Base-by-base conservation (phyloP, 2,113 vertebrate genomes). In the Thamnophis sirtalis region DNA sequence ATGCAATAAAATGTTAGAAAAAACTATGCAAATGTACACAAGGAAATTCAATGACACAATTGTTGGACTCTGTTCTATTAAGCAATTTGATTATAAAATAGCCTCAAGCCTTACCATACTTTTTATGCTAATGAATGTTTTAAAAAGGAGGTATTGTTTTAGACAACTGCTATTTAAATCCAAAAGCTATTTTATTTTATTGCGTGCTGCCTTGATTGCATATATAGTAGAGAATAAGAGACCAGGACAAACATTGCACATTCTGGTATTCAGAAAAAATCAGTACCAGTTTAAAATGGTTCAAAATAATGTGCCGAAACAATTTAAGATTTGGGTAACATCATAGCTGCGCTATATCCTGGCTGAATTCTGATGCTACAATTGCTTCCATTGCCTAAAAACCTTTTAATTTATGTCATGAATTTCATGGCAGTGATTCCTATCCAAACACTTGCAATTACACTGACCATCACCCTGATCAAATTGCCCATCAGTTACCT, bases 381-480 rank as follows among this genome's bases (percentile, higher is more conserved):
- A 51, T 43, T 26, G 22, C 86, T 80, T 54, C n/a, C 49, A 54
- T 51, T 68, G 58, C 60, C 22, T 53, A 15, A 33, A 49, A 50
- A 56, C 17, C n/a, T 54, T 33, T 60, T 87, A 54, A 68, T n/a
- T 48, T 24, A 54, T 26, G 48, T 38, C n/a, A 63, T 68, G 56
- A 84, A 90, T 55, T 90, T 80, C 19, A 53, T 84, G 68, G 60
- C 86, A 91, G 22, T 53, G 85, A 68, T 87, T 91, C 60, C 9
- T n/a, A 51, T 24, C 26, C 50, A 43, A 73, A 51, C 49, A 51
- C 54, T 9, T 55, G 88, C 22, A 5, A 54, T 85, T 87, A 48
- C 54, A 68, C 87, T 55, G 48, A 0, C n/a, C 0, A 60, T 26
- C 58, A 10, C 89, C 43, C 13, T n/a, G 26, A 86, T 87, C 68